Evolutionary conservation across 2,113 vertebrate genomes (phyloP), one percentile per base, ranked within the genome.

Genomic region (Nothobranchius kuhntae): DNA sequence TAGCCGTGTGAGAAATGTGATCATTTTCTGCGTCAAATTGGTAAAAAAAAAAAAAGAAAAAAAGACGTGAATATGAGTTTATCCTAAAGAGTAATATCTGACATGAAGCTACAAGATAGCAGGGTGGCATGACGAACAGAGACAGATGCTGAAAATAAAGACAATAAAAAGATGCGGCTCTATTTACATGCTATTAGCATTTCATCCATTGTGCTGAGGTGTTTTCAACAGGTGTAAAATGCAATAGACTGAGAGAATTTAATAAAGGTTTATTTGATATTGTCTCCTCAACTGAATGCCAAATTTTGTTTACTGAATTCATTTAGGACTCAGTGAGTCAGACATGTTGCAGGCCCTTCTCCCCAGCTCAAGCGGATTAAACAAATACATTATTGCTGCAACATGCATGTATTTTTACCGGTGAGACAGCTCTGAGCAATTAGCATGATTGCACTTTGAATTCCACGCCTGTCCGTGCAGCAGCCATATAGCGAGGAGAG

Each of bases 381-480:
- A 45, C 36, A 54, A 62, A 73, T 13, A 69, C 58, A 44, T 38
- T 26, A 47, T 24, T 13, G 51, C 4, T 50, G 35, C 40, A 65
- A 58, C 48, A 51, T 17, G 13, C 13, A 48, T 9, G 46, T 51
- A 72, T 51, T 24, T 42, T 68, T 9, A 2, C 53, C 38, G 21
- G 12, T 21, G 30, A 55, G 68, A 62, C 66, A 76, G 66, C 68
- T 47, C 15, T n/a, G 53, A 48, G 63, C 69, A 69, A 68, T 75
- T 45, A 68, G 71, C 77, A 67, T 57, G 60, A 72, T 73, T 61
- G 53, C 42, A 36, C 35, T 80, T 62, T 70, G 50, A 83, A 64
- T 68, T 63, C 63, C 58, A 30, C 30, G 54, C 42, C 24, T 64
- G 61, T 75, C 65, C 82, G 53, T 60, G 24, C 61, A 12, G 44